Base-by-base conservation (phyloP, 2,888 invertebrate genomes). In the Gerris lacustris region DNA sequence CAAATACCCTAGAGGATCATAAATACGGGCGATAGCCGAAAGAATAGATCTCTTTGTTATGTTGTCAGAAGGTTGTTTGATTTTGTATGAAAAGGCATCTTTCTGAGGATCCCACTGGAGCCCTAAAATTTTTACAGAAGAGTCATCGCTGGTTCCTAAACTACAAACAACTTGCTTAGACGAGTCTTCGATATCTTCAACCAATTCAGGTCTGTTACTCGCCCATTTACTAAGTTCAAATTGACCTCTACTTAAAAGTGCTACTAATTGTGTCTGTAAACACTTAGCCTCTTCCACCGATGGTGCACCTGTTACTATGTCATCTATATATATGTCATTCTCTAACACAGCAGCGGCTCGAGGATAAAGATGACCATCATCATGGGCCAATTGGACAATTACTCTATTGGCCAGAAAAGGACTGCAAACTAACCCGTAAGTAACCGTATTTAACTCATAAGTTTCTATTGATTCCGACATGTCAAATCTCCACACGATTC, bases 401-500 rank as follows among this genome's bases (percentile, higher is more conserved):
- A 70, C 69, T 44, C 74, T 44, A 2, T 70, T 72, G 6, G 76
- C 73, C n/a, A 73, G 63, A 66, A 67, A 76, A 7, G 76, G 75
- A 17, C 73, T 73, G 31, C 72, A 70, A 43, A 73, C 71, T 2
- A 73, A 72, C 6, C 77, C 77, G 69, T 75, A 76, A 0, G 76
- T 75, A 6, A 76, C 71, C 5, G 74, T 75, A 66, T 66, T 62
- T 17, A 72, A 44, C 44, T 55, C 63, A 69, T 68, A 72, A 6
- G 71, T 47, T 2, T 74, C 31, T 5, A 74, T 69, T 6, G 71
- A 11, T 11, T 70, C 66, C 2, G 69, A 66, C 6, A 68, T 45
- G 5, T 72, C 44, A 66, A 31, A 70, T 31, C 75, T 67, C 77
- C 77, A 77, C 4, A 77, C 15, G 31, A 77, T 76, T 6, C 75